A percentile compares a stretch with the other conserved stretches of the same genome.
These are phyloP conservation scores for Tetragonula clypearis DNA, from an alignment of 1,140 invertebrate genomes.

Conservation along the genomic window DNA sequence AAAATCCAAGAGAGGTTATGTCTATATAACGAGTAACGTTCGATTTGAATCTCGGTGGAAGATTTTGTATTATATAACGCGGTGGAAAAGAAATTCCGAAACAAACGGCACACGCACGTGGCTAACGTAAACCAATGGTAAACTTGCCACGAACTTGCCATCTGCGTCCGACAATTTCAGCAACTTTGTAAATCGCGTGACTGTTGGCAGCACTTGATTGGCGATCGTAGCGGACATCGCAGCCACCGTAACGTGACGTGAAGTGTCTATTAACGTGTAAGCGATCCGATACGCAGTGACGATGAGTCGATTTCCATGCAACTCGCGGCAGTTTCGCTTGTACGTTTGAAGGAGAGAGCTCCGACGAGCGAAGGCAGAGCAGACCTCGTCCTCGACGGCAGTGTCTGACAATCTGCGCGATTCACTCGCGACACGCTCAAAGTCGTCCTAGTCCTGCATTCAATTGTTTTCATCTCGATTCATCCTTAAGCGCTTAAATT, in stretches of 20 bases:
- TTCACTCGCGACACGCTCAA: background rate
- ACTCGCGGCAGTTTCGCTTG: background rate
- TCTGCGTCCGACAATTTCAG: background rate
- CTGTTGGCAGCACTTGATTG: conserved; percentile 15
- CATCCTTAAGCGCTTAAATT: background rate
- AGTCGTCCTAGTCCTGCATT: background rate
- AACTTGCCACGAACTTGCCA: background rate
- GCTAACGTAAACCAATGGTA: background rate
- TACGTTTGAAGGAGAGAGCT: background rate
- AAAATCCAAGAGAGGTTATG: no score
- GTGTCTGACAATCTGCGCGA: background rate
- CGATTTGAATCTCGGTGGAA: no score
- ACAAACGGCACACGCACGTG: background rate
- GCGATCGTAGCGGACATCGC: background rate
- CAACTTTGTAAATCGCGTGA: conserved; percentile 16
- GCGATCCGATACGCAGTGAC: no score
- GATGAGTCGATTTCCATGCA: background rate
- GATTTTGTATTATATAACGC: no score
- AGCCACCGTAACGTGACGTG: background rate
- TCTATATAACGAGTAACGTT: no score
- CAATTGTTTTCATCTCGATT: background rate
- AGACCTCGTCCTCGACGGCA: no score
- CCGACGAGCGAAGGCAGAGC: conserved; percentile 2
- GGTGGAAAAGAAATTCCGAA: background rate
- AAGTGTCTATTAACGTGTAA: no score